Conservation (phyloP, 2,888 invertebrate genomes). For the Cataglyphis livida region DNA sequence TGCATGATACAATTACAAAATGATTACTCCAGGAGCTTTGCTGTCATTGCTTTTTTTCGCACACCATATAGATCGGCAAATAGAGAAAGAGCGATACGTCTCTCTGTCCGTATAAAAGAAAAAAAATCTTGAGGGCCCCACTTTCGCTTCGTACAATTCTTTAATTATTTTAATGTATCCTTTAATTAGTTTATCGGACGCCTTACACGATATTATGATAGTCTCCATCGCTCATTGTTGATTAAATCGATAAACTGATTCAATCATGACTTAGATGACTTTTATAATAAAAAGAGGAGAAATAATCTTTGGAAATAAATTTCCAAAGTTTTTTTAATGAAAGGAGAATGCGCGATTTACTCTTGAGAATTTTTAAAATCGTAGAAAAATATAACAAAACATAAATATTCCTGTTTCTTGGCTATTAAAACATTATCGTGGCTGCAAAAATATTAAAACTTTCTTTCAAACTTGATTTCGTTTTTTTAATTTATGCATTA, state of each 20-base stretch:
- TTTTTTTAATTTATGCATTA: neutral
- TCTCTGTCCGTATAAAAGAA: neutral
- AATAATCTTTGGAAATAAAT: neutral
- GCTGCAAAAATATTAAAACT: neutral
- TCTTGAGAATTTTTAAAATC: conserved; percentile 5
- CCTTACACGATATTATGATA: neutral
- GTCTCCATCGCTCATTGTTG: conserved; percentile 1
- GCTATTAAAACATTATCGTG: neutral
- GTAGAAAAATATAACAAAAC: neutral
- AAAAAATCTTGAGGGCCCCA: conserved; percentile 21
- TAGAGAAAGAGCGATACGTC: neutral
- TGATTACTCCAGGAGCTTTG: neutral
- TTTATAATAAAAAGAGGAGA: neutral
- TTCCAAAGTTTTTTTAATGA: neutral
- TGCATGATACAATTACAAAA: neutral
- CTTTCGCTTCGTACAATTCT: neutral
- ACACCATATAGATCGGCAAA: neutral
- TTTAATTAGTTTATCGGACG: conserved; percentile 45
- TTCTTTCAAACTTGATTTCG: neutral
- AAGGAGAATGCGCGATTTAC: neutral
- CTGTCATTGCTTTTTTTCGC: neutral
- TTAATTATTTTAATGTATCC: conserved; percentile 2
- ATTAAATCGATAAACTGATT: neutral
- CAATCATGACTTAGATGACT: neutral
- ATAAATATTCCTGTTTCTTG: neutral